Base-by-base conservation (phyloP, 92 coral and sea anemone genomes). In the Parazoanthus atlanticus region DNA sequence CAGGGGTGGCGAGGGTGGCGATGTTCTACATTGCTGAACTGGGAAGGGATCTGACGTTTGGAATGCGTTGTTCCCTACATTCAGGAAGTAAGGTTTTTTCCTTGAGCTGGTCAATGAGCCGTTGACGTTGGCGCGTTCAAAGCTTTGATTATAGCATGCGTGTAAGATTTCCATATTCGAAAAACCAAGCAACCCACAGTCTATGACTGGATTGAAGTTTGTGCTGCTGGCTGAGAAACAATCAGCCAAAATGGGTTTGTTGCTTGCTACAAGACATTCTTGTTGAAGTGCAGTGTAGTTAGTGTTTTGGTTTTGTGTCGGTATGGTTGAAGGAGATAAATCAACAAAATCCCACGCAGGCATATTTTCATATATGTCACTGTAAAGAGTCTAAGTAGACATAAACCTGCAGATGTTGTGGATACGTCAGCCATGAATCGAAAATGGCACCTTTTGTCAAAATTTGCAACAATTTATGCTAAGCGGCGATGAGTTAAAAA, bases 91-190 rank as follows among this genome's bases (percentile, higher is more conserved):
- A 12, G 33, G 77, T 52, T 2, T 52, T 11, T 52, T 52, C 23
- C 41, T 73, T 21, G 33, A 36, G 40, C 38, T 32, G 15, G 40
- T 73, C 6, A 32, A 2, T 73, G 77, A 31, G 36, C 17, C 25
- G 77, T 73, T 73, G 17, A 32, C n/a, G n/a, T n/a, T n/a, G n/a
- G 43, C 7, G 6, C 4, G 77, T 30, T 73, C 36, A 36, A 30
- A 40, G 43, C 6, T 40, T 40, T 40, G 43, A 40, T 40, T 40
- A 40, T 36, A 72, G 6, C 40, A 72, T 72, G 40, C 36, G 10
- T 73, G 77, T 41, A 73, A 73, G 77, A 3, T 31, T 73, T 32
- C 43, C 38, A 32, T 36, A 73, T 73, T 73, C 77, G 77, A 31
- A 73, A 30, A 15, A 13, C 77, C 77, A 73, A 73, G 36, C 23